Conservation (phyloP, 2,888 invertebrate genomes). For the Antheraea assamensis region DNA sequence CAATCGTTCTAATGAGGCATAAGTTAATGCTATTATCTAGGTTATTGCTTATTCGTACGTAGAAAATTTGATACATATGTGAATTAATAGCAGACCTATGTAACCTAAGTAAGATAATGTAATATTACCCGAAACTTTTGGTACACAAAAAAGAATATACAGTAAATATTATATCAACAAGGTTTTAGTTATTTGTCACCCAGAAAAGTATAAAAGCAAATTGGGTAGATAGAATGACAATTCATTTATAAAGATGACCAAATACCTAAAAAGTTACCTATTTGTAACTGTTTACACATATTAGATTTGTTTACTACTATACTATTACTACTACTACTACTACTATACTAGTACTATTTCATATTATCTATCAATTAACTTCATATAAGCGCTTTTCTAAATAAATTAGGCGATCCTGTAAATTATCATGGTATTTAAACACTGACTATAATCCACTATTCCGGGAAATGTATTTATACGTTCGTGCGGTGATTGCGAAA, state of each 20-base stretch:
- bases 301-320: background rate
- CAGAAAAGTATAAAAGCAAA: background rate
- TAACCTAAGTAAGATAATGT: too few relatives aligned
- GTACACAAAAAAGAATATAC: background rate
- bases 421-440: background rate
- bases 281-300: background rate
- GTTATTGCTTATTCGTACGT: background rate
- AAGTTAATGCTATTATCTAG: constrained; percentile 21
- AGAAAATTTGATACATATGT: background rate
- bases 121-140: too few relatives aligned
- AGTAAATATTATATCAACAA: background rate
- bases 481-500: constrained; percentile 10
- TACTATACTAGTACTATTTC: too few relatives aligned
- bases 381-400: background rate
- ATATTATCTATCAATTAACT: background rate
- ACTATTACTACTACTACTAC: too few relatives aligned
- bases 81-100: too few relatives aligned
- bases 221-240: background rate
- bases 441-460: background rate
- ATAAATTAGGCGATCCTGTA: background rate
- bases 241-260: background rate
- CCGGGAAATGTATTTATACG: background rate
- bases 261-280: too few relatives aligned
- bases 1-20: constrained; percentile 35
- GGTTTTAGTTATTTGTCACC: background rate